A percentile compares a stretch with the other conserved stretches of the same genome.
Evolutionary conservation across 2,888 invertebrate species (phyloP).

Genomic region (Apotomis capreana): DNA sequence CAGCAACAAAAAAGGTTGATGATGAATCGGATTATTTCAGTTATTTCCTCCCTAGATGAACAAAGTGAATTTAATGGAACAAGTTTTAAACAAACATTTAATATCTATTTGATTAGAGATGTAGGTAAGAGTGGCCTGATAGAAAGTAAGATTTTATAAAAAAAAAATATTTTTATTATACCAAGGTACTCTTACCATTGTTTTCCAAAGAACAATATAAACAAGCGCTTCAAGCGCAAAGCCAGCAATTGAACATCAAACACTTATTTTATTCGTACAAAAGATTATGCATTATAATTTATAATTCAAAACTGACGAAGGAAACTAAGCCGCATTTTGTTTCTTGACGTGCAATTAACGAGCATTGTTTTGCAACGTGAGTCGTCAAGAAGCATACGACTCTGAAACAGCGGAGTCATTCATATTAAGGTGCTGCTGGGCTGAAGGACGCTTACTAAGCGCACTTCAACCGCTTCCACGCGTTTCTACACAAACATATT

Average conservation of each 20-base stretch:
- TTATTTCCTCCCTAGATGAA: too few species aligned
- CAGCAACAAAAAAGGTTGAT: not conserved
- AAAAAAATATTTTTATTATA: too few species aligned
- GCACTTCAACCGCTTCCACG: slow-evolving; percentile 38
- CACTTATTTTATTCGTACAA: not conserved
- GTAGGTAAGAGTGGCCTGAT: too few species aligned
- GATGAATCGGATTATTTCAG: too few species aligned
- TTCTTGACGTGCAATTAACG: slow-evolving; percentile 61
- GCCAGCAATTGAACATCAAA: not conserved
- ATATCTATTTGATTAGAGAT: too few species aligned
- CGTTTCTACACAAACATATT: slow-evolving; percentile 41
- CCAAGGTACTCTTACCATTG: too few species aligned
- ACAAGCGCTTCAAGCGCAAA: not conserved
- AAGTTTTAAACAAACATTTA: too few species aligned
- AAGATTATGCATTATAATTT: slow-evolving; percentile 1
- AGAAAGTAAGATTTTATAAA: too few species aligned
- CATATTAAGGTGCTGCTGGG: slow-evolving; percentile 50
- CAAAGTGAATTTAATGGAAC: too few species aligned
- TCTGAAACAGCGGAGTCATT: slow-evolving; percentile 59
- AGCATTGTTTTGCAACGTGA: slow-evolving; percentile 62
- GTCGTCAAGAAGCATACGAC: slow-evolving; percentile 53
- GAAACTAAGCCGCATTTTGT: slow-evolving; percentile 54
- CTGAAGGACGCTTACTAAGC: slow-evolving; percentile 48
- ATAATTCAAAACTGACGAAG: slow-evolving; percentile 51
- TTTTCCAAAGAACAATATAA: too few species aligned